phyloP scores from a whole-genome alignment of 2,113 vertebrate species.

The Phalacrocorax pelagicus region DNA sequence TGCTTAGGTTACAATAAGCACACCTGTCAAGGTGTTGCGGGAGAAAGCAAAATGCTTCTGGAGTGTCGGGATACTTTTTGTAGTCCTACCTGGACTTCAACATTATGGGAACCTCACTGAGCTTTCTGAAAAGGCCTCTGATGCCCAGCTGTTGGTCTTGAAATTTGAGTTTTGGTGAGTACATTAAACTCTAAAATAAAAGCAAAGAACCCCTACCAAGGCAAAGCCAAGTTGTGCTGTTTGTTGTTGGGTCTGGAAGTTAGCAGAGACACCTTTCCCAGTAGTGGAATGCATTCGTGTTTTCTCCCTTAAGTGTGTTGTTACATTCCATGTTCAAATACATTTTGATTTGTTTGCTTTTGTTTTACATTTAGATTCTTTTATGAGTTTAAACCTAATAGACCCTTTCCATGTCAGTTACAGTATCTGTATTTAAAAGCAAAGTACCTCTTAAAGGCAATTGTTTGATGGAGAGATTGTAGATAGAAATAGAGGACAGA shows the following conservation, averaged over 20 bases:
- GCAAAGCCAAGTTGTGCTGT: not conserved
- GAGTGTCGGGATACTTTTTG: not conserved
- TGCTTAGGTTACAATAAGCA: not conserved
- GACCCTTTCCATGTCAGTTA: not conserved
- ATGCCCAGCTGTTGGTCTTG: not conserved
- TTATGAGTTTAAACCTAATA: not conserved
- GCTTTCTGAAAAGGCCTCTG: not conserved
- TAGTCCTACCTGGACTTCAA: not conserved
- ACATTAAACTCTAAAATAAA: not conserved
- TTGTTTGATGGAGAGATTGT: not conserved
- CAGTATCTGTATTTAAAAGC: not conserved
- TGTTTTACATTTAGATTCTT: not conserved
- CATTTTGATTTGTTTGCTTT: not conserved
- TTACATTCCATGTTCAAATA: not conserved
- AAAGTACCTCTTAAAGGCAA: not conserved
- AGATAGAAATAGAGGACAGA: not conserved
- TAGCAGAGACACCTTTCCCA: not conserved
- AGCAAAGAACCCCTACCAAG: not conserved
- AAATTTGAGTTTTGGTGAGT: not conserved
- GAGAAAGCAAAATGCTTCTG: not conserved
- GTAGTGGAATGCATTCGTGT: not conserved
- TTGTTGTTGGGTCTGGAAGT: not conserved
- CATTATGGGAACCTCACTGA: not conserved
- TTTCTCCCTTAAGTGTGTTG: not conserved
- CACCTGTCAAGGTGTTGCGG: fast-evolving